phyloP scores from a whole-genome alignment of 2,113 vertebrate species.

The Rhinolophus sinicus region DNA sequence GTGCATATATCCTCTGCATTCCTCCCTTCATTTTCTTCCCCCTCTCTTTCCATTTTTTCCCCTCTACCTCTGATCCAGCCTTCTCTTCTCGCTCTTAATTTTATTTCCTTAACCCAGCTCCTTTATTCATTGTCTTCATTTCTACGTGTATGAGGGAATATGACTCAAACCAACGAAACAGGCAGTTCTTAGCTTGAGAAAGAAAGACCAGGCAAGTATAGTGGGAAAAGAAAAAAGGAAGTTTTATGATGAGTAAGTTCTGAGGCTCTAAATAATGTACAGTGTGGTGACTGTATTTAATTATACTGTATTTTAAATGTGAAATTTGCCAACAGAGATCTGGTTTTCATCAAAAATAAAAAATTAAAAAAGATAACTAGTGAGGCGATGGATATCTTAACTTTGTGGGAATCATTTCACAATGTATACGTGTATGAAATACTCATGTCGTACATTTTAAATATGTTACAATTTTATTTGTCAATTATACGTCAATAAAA shows the following conservation, averaged over 20 bases:
- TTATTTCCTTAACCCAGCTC: not conserved
- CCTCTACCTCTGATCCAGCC: not conserved
- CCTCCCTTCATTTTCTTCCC: not conserved
- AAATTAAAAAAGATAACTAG: not conserved
- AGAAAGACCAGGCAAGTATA: not conserved
- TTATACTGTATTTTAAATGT: not conserved
- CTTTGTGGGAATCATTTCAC: not conserved
- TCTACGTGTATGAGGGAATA: not conserved
- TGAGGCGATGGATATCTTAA: not conserved
- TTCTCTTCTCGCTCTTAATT: not conserved
- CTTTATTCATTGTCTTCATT: not conserved
- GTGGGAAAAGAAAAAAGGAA: not conserved
- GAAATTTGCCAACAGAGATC: not conserved
- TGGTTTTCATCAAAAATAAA: not conserved
- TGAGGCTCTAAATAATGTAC: not conserved
- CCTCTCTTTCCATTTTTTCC: not conserved
- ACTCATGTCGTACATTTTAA: not conserved
- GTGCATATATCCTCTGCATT: not conserved
- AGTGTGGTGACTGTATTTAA: not conserved
- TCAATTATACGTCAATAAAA: not conserved
- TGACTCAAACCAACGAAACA: not conserved
- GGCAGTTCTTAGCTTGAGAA: not conserved
- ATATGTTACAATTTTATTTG: not conserved
- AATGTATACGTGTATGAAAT: not conserved
- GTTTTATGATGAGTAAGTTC: not conserved